phyloP scores from a whole-genome alignment of 2,797 vertebrate species.

The Macropus fuliginosus region DNA sequence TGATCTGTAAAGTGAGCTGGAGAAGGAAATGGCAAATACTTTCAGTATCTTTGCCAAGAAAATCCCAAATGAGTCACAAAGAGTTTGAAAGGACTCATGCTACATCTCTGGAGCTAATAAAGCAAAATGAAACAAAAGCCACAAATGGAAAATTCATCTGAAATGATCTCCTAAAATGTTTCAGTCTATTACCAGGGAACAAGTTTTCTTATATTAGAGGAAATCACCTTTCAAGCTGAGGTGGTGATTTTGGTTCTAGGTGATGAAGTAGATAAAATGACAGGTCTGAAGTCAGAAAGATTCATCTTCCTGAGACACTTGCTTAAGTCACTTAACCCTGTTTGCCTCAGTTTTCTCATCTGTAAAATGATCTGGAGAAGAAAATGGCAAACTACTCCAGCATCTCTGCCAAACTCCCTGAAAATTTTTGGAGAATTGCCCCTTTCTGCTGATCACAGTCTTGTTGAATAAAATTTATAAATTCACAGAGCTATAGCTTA shows the following conservation, averaged over 20 bases:
- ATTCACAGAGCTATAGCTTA: neutral
- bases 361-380: too few species aligned
- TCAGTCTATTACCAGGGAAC: neutral
- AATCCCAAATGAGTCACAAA: neutral
- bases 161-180: neutral
- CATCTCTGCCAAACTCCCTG: too few species aligned
- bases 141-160: neutral
- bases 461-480: neutral
- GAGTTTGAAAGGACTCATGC: neutral
- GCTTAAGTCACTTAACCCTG: too few species aligned
- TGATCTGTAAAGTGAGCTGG: neutral
- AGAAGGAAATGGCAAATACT: neutral
- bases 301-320: too few species aligned
- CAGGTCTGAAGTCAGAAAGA: too few species aligned
- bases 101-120: neutral
- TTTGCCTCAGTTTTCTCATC: too few species aligned
- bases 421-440: neutral
- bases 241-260: neutral
- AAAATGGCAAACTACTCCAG: too few species aligned
- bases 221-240: slow-evolving; percentile 16
- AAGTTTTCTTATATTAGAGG: neutral
- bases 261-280: too few species aligned
- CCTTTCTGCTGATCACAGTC: neutral
- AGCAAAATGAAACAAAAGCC: neutral
- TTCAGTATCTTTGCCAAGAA: neutral